These are phyloP conservation scores for Diaphora mendica DNA, from an alignment of 2,888 invertebrate genomes.

Conservation along the genomic window DNA sequence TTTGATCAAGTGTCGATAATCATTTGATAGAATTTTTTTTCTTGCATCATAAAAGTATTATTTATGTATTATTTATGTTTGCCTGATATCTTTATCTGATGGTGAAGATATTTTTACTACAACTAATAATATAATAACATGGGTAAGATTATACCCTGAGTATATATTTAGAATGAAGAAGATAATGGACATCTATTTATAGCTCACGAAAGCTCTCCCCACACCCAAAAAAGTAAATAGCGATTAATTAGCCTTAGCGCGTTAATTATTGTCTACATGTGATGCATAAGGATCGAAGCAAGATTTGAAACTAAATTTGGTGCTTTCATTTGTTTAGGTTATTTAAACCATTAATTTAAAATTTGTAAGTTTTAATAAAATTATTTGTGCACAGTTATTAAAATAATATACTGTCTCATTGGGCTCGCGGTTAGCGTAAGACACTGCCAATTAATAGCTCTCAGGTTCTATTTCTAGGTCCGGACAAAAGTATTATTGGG, in stretches of 20 bases:
- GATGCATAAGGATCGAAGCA: background rate
- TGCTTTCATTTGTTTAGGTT: background rate
- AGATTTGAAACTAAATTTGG: conserved; percentile 11
- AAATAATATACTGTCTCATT: too few species aligned
- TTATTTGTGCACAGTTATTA: background rate
- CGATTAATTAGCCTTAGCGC: conserved; percentile 12
- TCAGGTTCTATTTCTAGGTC: too few species aligned
- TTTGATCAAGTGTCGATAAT: background rate
- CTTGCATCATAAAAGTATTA: background rate
- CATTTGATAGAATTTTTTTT: too few species aligned
- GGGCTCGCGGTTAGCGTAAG: too few species aligned
- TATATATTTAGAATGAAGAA: background rate
- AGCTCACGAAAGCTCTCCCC: background rate
- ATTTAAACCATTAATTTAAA: conserved; percentile 6
- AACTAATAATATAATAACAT: background rate
- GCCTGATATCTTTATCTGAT: background rate
- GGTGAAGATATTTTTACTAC: background rate
- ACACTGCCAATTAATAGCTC: too few species aligned
- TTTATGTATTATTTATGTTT: background rate
- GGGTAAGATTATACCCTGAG: background rate
- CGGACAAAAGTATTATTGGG: too few species aligned
- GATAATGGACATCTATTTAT: background rate
- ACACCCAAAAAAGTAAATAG: conserved; percentile 2
- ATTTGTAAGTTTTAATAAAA: background rate
- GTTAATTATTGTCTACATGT: conserved; percentile 13